Conservation (phyloP, 2,797 vertebrate genomes). For the Malacoraja senta region DNA sequence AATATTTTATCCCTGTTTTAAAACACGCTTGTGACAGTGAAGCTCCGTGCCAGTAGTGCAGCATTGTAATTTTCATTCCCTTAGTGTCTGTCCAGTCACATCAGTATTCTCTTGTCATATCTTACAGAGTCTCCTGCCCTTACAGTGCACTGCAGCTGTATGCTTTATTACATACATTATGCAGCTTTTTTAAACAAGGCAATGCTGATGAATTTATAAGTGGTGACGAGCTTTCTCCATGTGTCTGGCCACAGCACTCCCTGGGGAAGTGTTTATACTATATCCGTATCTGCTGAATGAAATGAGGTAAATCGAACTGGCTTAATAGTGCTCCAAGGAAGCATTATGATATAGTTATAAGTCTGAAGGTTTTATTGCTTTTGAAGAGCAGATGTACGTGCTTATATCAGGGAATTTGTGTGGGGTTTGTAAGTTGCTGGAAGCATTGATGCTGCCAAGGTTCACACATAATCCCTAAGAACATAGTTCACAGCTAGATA, state of each 20-base stretch:
- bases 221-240: not conserved
- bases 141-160: slow-evolving; percentile 12
- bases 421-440: not conserved
- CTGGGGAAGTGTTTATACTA: slow-evolving; percentile 12
- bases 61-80: not conserved
- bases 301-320: slow-evolving; percentile 16
- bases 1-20: not conserved
- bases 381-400: not conserved
- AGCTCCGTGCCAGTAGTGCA: not conserved
- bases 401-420: not conserved
- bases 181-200: slow-evolving; percentile 30
- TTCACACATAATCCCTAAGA: not conserved
- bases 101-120: slow-evolving; percentile 12
- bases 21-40: not conserved
- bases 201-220: slow-evolving; percentile 17
- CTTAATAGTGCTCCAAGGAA: not conserved
- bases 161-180: slow-evolving; percentile 31
- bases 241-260: slow-evolving; percentile 8
- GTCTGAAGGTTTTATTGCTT: not conserved
- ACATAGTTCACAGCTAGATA: not conserved
- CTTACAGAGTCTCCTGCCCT: slow-evolving; percentile 10
- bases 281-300: slow-evolving; percentile 13
- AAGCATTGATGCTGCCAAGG: not conserved
- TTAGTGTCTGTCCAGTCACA: not conserved
- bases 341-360: not conserved